Evolutionary conservation across 2,888 invertebrate genomes (phyloP).

Genomic region (Aphrophora alni): DNA sequence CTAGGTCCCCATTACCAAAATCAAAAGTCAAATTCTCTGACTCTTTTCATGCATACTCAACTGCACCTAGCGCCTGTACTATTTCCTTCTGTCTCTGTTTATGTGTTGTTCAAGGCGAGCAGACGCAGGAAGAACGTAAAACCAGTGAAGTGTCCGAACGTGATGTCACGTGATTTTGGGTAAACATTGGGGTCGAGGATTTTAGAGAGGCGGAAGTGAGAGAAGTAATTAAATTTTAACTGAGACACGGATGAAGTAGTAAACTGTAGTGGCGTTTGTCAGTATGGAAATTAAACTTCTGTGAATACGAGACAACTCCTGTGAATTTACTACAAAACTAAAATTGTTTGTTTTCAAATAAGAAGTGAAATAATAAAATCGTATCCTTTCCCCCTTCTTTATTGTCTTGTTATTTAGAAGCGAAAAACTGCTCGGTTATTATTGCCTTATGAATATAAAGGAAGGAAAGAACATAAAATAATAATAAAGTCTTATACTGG

Average conservation of each 20-base stretch:
- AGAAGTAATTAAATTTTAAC: neutral
- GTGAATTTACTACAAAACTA: neutral
- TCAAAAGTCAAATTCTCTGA: too few species aligned
- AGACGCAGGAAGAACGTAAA: neutral
- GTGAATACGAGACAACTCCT: neutral
- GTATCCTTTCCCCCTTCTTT: too few species aligned
- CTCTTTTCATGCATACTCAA: too few species aligned
- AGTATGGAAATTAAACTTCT: too few species aligned
- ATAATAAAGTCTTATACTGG: too few species aligned
- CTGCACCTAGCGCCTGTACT: too few species aligned
- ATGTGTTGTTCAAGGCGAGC: neutral
- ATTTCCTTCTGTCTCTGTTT: neutral
- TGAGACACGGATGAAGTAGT: neutral
- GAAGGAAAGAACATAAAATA: too few species aligned
- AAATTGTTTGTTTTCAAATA: neutral
- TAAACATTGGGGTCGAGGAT: neutral
- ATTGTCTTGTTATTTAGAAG: too few species aligned
- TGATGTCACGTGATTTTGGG: neutral
- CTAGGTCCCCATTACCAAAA: too few species aligned
- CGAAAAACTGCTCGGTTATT: too few species aligned
- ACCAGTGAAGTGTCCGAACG: neutral
- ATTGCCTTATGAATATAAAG: too few species aligned
- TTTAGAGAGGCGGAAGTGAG: neutral
- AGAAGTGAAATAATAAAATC: too few species aligned
- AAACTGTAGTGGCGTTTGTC: neutral